Base-by-base conservation (phyloP, 2,888 invertebrate species). In the Phlogophora meticulosa region DNA sequence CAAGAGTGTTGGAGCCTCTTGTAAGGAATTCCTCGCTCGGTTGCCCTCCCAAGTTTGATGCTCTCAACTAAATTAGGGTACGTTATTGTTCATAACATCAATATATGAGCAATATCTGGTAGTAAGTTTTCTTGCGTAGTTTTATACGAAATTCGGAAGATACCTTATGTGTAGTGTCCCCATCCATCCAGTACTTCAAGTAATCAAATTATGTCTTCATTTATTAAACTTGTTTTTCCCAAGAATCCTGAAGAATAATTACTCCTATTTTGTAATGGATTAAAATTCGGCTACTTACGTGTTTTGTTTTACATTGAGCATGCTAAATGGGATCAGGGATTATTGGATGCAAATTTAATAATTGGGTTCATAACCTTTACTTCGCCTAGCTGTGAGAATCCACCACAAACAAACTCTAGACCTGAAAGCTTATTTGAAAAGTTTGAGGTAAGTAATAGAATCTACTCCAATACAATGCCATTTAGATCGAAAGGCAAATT, bases 1-100 rank as follows among this genome's bases (percentile, higher is more conserved):
- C 69, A 52, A 32, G 65, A 78, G 69, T 78, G 78, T 80, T 69
- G 66, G 76, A 72, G 48, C 58, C 67, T 78, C 66, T 65, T 81
- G 72, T 70, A 59, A 53, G 69, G 34, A 72, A 76, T 80, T 78
- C 72, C 40, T 56, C 67, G 76, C 66, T 60, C 42, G 51, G 60
- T 36, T 65, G 53, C 45, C 43, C 40, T 46, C 46, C 38, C 53
- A 56, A 76, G 59, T 70, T 78, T 55, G 73, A 62, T 64, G 48
- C 67, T 76, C 63, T 63, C 53, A 57, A 67, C 59, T 62, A 78
- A 72, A 80, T 72, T 72, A 67, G 57, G 72, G 66, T 55, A 48
- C 22, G 45, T 61, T 61, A 76, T 71, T 61, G 66, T 72, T 72
- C 60, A 65, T 72, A 49, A 49, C 49, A 58, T 72, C 58, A 51